Evolutionary conservation across 2,797 vertebrate genomes (phyloP).

Genomic region (Hippocampus kuda): DNA sequence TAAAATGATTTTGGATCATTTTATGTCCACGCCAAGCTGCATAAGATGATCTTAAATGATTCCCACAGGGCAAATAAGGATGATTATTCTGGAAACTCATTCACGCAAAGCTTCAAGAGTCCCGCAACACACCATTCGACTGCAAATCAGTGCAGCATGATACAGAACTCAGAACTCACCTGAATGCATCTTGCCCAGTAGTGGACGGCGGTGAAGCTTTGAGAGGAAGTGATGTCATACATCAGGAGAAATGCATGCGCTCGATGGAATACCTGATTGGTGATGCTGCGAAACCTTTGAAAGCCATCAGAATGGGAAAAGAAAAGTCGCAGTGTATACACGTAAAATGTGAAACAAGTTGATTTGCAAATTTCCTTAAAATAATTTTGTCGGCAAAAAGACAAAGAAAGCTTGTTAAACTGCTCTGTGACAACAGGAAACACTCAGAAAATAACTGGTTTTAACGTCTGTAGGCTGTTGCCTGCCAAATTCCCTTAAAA

Average conservation of each 20-base stretch:
- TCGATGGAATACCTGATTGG: conserved; percentile 80
- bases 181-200: conserved; percentile 83
- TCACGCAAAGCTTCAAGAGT: no score
- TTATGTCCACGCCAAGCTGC: no score
- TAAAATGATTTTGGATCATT: background rate
- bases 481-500: background rate
- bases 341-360: background rate
- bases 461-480: background rate
- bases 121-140: no score
- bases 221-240: conserved; percentile 80
- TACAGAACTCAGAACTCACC: conserved; percentile 55
- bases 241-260: conserved; percentile 85
- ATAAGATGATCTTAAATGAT: no score
- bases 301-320: background rate
- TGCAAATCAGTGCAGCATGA: no score
- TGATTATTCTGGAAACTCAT: no score
- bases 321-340: background rate
- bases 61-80: no score
- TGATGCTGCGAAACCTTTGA: conserved; percentile 84
- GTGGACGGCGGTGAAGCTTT: conserved; percentile 71
- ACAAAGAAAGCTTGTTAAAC: background rate
- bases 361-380: background rate
- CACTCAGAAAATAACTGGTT: background rate
- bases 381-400: background rate
- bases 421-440: background rate